Conservation (phyloP, 2,113 vertebrate species). For the Cathartes aura region DNA sequence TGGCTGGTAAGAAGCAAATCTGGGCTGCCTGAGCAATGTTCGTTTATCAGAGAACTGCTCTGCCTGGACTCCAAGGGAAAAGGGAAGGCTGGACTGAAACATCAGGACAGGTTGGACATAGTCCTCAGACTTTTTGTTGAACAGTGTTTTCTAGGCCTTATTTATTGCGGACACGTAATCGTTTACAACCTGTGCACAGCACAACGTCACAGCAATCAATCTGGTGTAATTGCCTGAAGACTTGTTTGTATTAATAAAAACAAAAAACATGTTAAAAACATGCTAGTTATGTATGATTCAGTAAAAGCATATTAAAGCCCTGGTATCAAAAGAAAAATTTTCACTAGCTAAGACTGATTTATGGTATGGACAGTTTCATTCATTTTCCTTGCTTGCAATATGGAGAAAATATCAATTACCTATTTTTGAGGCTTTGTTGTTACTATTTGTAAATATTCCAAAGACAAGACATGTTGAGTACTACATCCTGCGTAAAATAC, state of each 20-base stretch:
- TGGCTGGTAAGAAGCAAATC: neutral
- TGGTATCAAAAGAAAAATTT: neutral
- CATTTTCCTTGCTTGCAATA: neutral
- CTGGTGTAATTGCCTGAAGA: neutral
- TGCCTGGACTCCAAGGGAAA: neutral
- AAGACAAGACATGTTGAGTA: neutral
- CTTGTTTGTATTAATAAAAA: neutral
- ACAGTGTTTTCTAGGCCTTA: neutral
- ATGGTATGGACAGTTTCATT: neutral
- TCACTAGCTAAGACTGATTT: neutral
- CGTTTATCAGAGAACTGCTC: neutral
- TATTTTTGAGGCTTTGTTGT: neutral
- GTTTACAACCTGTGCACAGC: neutral
- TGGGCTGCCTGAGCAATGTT: neutral
- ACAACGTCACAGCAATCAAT: neutral
- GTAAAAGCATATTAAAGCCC: neutral
- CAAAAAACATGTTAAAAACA: neutral
- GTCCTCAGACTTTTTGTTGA: neutral
- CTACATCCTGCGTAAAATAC: neutral
- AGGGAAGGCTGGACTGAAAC: neutral
- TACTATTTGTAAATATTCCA: neutral
- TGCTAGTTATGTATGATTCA: neutral
- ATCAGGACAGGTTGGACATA: neutral
- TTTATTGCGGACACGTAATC: neutral
- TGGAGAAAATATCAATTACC: neutral